Conservation (phyloP, 2,797 vertebrate species). For the Hypotaenidia philippensis region DNA sequence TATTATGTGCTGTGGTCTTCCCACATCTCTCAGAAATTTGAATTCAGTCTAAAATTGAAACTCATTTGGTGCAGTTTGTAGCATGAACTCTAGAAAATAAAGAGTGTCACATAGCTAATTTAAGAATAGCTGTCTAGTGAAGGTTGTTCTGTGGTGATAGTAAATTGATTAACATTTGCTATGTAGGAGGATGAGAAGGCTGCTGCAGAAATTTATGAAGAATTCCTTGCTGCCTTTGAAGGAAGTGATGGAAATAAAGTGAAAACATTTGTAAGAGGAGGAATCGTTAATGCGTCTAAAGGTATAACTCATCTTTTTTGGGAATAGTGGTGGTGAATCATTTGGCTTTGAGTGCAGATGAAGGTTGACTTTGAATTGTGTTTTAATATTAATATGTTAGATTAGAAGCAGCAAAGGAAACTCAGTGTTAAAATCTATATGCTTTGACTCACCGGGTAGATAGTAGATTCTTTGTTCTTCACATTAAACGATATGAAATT, state of each 20-base stretch:
- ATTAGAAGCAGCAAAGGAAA: neutral
- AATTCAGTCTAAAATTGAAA: conserved; percentile 11
- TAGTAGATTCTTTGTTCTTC: neutral
- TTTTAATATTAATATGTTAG: neutral
- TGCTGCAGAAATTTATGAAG: conserved; percentile 98
- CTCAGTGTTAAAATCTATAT: neutral
- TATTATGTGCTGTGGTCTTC: neutral
- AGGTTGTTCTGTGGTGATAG: conserved; percentile 28
- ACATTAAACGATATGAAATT: neutral
- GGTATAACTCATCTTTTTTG: conserved; percentile 79
- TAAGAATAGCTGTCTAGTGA: conserved; percentile 19
- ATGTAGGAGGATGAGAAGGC: conserved; percentile 96
- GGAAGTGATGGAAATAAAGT: conserved; percentile 95
- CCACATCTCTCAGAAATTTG: neutral
- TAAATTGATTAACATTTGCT: conserved; percentile 63
- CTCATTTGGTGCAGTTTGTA: neutral
- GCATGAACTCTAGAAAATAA: conserved; percentile 13
- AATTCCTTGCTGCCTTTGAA: conserved; percentile 98
- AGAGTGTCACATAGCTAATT: neutral
- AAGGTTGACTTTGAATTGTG: neutral
- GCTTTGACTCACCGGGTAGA: neutral
- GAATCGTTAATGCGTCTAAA: conserved; percentile 96
- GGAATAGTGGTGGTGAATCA: neutral
- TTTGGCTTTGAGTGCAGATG: neutral
- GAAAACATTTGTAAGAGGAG: conserved; percentile 97